Conservation (phyloP, 1,140 invertebrate genomes). For the Drosophila aff. region DNA sequence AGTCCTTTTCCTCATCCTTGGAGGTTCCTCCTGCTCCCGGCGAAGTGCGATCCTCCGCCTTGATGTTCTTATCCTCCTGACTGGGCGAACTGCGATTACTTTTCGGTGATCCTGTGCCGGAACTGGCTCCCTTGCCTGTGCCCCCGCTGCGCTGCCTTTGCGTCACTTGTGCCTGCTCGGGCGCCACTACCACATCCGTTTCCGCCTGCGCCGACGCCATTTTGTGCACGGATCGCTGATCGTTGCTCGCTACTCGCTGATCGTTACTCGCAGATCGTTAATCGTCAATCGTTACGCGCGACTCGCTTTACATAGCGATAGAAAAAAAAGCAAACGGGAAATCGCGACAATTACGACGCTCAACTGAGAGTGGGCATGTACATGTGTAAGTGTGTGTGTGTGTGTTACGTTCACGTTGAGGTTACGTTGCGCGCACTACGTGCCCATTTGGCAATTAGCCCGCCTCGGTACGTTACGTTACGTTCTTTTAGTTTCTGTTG, state of each 20-base stretch:
- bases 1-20: constrained; percentile 28
- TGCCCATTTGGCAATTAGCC: constrained; percentile 48
- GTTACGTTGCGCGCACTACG: constrained; percentile 73
- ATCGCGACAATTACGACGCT: constrained; percentile 42
- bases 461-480: constrained; percentile 19
- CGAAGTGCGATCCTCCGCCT: constrained; percentile 33
- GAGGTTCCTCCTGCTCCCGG: background rate
- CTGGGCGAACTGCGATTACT: constrained; percentile 23
- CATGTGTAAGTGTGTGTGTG: constrained; percentile 28
- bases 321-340: constrained; percentile 1
- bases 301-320: constrained; percentile 26
- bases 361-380: constrained; percentile 43
- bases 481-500: constrained; percentile 29
- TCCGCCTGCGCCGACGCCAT: constrained; percentile 53
- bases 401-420: constrained; percentile 22
- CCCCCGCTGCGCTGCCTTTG: constrained; percentile 69
- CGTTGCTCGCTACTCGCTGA: constrained; percentile 20
- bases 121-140: constrained; percentile 28
- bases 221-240: constrained; percentile 27
- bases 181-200: constrained; percentile 35
- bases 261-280: constrained; percentile 28
- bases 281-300: constrained; percentile 24
- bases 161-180: constrained; percentile 56
- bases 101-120: constrained; percentile 12
- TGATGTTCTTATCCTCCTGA: constrained; percentile 21